These are phyloP conservation scores for Channallabes apus DNA, from an alignment of 2,797 vertebrate genomes.

Conservation along the genomic window DNA sequence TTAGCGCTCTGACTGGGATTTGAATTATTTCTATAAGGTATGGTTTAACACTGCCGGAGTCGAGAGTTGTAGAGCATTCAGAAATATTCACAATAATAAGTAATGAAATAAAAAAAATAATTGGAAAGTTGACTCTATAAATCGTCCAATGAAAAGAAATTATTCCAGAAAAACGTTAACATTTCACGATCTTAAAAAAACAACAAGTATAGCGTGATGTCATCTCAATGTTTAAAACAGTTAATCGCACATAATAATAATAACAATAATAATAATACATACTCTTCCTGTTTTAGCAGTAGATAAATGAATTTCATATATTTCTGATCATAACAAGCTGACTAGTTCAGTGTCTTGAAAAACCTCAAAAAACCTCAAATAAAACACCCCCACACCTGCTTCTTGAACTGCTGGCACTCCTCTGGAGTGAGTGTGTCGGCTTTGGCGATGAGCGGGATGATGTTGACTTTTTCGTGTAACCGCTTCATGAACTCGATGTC, in stretches of 20 bases:
- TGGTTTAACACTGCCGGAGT: too few species aligned
- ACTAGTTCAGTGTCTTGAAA: neutral
- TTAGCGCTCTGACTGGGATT: too few species aligned
- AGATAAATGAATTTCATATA: neutral
- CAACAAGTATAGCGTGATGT: too few species aligned
- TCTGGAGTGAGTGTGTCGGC: slow-evolving; percentile 95
- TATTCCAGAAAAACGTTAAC: too few species aligned
- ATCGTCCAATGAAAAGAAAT: too few species aligned
- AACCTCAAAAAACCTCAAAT: too few species aligned
- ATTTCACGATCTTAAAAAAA: neutral
- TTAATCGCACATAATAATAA: neutral
- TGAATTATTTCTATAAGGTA: too few species aligned
- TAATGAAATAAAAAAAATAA: too few species aligned
- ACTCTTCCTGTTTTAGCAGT: neutral
- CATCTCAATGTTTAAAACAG: neutral
- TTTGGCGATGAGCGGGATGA: slow-evolving; percentile 97
- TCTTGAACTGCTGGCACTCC: slow-evolving; percentile 96
- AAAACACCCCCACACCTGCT: slow-evolving; percentile 75
- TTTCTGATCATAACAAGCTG: neutral
- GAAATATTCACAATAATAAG: too few species aligned
- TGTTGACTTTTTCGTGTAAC: slow-evolving; percentile 95
- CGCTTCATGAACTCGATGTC: slow-evolving; percentile 98
- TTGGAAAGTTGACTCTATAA: too few species aligned
- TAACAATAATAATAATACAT: neutral
- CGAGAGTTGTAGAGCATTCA: too few species aligned